Evolutionary conservation across 2,113 vertebrate genomes (phyloP).

Genomic region (Carollia perspicillata): DNA sequence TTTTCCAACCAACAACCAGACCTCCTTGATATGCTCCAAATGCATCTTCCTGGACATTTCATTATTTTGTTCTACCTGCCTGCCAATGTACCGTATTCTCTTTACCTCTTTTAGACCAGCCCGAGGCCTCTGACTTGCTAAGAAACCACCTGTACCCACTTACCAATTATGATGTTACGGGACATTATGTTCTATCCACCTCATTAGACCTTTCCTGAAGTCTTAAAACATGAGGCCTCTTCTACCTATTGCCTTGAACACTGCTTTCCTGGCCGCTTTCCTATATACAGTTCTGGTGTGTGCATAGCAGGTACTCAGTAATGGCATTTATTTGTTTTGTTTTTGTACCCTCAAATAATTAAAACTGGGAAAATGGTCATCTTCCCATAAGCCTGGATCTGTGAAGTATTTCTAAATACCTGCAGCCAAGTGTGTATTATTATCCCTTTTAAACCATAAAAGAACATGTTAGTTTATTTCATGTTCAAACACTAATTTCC

Average conservation of each 20-base stretch:
- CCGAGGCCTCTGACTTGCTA: neutral
- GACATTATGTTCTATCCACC: neutral
- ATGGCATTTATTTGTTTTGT: neutral
- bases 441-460: neutral
- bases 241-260: neutral
- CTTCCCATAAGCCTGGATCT: neutral
- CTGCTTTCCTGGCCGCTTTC: neutral
- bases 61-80: neutral
- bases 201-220: neutral
- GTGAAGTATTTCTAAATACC: neutral
- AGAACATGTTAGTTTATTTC: neutral
- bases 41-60: neutral
- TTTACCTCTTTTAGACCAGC: neutral
- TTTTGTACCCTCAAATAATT: slow-evolving; percentile 3
- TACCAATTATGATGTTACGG: neutral
- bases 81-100: neutral
- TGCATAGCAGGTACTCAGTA: neutral
- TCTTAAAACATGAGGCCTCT: neutral
- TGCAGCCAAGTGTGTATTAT: neutral
- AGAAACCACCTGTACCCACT: neutral
- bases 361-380: neutral
- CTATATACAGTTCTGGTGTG: neutral
- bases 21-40: no score
- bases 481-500: neutral
- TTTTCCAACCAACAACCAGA: no score